Base-by-base conservation (phyloP, 2,113 vertebrate species). In the Daubentonia madagascariensis region DNA sequence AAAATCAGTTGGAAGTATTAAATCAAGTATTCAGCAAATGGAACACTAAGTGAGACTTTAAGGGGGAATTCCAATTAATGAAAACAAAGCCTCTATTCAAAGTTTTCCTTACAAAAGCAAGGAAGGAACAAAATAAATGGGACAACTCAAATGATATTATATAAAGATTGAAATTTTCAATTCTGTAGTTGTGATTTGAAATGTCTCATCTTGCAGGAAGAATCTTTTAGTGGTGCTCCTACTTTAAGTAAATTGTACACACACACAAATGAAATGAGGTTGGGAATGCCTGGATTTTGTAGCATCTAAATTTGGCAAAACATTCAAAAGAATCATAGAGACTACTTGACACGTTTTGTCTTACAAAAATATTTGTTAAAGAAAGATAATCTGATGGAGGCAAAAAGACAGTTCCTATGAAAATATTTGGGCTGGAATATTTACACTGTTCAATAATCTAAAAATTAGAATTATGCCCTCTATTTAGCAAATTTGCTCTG, bases 261-360 rank as follows among this genome's bases (percentile, higher is more conserved):
- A 40, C 11, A 65, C 45, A 43, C 40, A 30, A 50, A 79, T 84
- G 18, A 54, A 96, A 86, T 78, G 32, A 96, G 94, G 86, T 94
- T 70, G 59, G 83, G 43, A 89, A 54, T 28, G 28, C 59, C 37
- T n/a, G 57, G 65, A 89, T 85, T 94, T 85, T 92, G 37, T 14
- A 85, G 40, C 65, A 91, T 95, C 65, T 96, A 45, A 89, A 89
- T 92, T 88, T 96, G 59, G 40, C 16, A 88, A 88, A 96, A 65
- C 52, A 65, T 88, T 93, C 43, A 92, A 70, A 96, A 48, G 57
- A 70, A 89, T 92, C 32, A 80, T 54, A 89, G 28, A 83, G n/a
- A 68, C 52, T 92, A 73, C 84, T 91, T 94, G 40, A 92, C 32
- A 94, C 23, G 23, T 67, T 81, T 96, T 91, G 18, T 76, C 72